Evolutionary conservation across 2,888 invertebrate genomes (phyloP).

Genomic region (Taphrorychus bicolor): DNA sequence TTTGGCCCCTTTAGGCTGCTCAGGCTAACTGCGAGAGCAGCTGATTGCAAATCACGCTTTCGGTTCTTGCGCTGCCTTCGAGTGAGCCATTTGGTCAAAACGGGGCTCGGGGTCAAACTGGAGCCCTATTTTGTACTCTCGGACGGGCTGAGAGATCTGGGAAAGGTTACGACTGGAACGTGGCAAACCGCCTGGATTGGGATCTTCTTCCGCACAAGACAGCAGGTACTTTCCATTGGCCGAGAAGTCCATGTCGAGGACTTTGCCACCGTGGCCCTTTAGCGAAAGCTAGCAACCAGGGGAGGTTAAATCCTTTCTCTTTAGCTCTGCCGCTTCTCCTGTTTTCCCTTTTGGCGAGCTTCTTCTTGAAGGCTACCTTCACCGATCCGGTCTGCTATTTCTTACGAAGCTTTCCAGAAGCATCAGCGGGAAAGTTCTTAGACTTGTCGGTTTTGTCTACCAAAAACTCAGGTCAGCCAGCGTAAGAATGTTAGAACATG

Average conservation of each 20-base stretch:
- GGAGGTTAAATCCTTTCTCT: conserved; percentile 61
- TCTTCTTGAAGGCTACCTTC: conserved; percentile 26
- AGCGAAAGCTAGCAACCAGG: conserved; percentile 81
- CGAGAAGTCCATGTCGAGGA: conserved; percentile 81
- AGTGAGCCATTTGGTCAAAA: conserved; percentile 61
- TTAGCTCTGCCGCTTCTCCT: conserved; percentile 27
- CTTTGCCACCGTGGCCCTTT: conserved; percentile 81
- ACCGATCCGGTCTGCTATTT: conserved; percentile 35
- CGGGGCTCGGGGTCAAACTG: conserved; percentile 7
- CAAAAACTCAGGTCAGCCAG: too few relatives aligned
- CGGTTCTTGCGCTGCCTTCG: conserved; percentile 65
- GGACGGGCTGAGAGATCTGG: conserved; percentile 43
- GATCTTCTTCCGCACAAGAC: conserved; percentile 74
- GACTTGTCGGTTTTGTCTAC: conserved; percentile 34
- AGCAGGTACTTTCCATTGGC: conserved; percentile 86
- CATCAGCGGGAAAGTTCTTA: conserved; percentile 23
- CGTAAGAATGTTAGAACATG: too few relatives aligned
- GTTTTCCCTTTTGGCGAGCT: conserved; percentile 31
- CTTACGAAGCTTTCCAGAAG: conserved; percentile 31
- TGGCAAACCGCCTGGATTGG: conserved; percentile 54
- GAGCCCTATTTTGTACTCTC: conserved; percentile 51
- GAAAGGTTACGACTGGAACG: conserved; percentile 15
- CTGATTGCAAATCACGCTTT: background rate
- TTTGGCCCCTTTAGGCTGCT: conserved; percentile 37
- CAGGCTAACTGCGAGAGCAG: conserved; percentile 15